Percentiles rank a stretch among this genome's conserved stretches.
phyloP scores from a whole-genome alignment of 2,888 invertebrate genomes.

The Falcaria lacertinaria region DNA sequence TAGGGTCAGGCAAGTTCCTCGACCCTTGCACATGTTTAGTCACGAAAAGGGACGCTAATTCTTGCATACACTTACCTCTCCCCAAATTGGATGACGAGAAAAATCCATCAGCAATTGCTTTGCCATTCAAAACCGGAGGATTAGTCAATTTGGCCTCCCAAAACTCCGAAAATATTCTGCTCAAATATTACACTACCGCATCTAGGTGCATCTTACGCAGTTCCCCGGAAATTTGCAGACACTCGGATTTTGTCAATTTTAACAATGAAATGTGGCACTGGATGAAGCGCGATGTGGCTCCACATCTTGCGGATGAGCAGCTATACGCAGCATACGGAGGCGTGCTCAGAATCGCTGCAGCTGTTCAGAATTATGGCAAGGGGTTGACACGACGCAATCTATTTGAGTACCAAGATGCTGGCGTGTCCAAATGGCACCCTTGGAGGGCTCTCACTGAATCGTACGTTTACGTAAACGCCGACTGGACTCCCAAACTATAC shows the following conservation, averaged over 20 bases:
- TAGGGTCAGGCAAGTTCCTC: constrained; percentile 42
- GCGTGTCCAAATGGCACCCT: constrained; percentile 44
- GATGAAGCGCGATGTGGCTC: constrained; percentile 67
- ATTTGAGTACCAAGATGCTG: constrained; percentile 33
- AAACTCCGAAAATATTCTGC: constrained; percentile 47
- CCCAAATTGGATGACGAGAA: constrained; percentile 52
- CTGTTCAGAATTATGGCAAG: constrained; percentile 64
- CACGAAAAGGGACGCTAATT: constrained; percentile 48
- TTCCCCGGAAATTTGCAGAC: constrained; percentile 57
- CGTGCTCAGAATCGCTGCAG: constrained; percentile 60
- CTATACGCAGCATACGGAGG: constrained; percentile 65
- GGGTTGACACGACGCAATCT: constrained; percentile 56
- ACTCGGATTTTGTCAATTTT: constrained; percentile 60
- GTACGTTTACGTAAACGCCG: constrained; percentile 41
- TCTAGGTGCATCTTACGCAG: constrained; percentile 55
- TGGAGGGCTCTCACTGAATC: constrained; percentile 45
- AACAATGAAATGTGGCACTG: constrained; percentile 69
- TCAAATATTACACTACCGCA: constrained; percentile 64
- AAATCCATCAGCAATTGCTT: constrained; percentile 48
- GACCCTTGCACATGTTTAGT: constrained; percentile 55
- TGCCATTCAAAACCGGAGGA: constrained; percentile 57
- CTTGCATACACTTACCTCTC: constrained; percentile 57
- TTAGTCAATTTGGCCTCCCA: constrained; percentile 51
- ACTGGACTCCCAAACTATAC: constrained; percentile 53
- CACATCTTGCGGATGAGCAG: constrained; percentile 59